Conservation (phyloP, 2,888 invertebrate genomes). For the Ornithoptera alexandrae region DNA sequence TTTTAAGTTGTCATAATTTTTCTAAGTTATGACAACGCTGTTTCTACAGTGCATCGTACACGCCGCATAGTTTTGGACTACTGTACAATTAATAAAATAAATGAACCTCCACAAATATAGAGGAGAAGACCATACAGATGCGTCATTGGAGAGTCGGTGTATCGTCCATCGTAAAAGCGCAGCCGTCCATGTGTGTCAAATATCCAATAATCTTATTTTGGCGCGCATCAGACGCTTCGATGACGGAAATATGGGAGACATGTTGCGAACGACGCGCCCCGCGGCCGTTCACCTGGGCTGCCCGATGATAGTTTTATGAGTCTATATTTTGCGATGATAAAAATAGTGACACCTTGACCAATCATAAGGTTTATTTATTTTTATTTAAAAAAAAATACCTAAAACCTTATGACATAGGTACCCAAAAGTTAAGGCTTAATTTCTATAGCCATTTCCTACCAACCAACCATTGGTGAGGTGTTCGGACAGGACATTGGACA, state of each 20-base stretch:
- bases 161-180: conserved; percentile 64
- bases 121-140: conserved; percentile 59
- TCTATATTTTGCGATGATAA: conserved; percentile 62
- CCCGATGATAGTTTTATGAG: conserved; percentile 70
- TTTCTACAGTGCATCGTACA: neutral
- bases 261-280: conserved; percentile 64
- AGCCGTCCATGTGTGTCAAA: conserved; percentile 70
- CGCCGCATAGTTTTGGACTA: neutral
- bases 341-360: conserved; percentile 73
- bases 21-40: too few species aligned
- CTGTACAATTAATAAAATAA: conserved; percentile 44
- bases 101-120: conserved; percentile 56
- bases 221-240: conserved; percentile 75
- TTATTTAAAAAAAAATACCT: too few species aligned
- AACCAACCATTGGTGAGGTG: too few species aligned
- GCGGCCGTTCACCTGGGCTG: conserved; percentile 75
- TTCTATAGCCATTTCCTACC: too few species aligned
- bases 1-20: neutral
- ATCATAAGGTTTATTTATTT: conserved; percentile 21
- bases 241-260: conserved; percentile 75
- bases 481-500: too few species aligned
- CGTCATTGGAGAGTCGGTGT: conserved; percentile 66
- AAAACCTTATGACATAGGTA: too few species aligned
- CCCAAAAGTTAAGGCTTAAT: too few species aligned
- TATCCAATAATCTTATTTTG: conserved; percentile 79